phyloP scores from a whole-genome alignment of 2,113 vertebrate genomes.

The Silurus glanis region DNA sequence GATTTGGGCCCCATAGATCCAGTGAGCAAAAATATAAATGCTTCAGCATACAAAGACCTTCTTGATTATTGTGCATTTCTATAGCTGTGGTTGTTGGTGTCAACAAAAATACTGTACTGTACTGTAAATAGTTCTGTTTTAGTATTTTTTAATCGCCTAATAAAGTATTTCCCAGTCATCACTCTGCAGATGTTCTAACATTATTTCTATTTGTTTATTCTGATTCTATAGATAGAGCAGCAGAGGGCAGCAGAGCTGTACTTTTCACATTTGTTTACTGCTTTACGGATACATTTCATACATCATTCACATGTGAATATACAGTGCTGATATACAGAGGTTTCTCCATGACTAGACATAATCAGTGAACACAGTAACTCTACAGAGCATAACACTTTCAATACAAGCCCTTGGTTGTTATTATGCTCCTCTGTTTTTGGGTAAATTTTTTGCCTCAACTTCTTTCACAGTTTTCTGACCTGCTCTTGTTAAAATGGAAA shows the following conservation, averaged over 20 bases:
- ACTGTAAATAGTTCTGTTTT: too few species aligned
- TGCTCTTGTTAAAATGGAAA: background rate
- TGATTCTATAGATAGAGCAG: background rate
- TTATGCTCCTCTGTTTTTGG: background rate
- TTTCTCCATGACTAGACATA: background rate
- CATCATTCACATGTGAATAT: background rate
- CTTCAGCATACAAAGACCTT: too few species aligned
- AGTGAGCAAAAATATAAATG: too few species aligned
- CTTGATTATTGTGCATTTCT: too few species aligned
- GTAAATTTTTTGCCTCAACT: background rate
- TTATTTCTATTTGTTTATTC: background rate
- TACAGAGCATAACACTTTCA: background rate
- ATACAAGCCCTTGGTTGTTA: background rate
- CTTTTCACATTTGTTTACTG: background rate
- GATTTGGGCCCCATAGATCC: too few species aligned
- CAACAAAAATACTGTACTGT: too few species aligned
- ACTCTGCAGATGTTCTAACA: background rate
- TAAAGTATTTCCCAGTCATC: background rate
- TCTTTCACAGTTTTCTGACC: background rate
- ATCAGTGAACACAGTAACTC: background rate
- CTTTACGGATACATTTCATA: background rate
- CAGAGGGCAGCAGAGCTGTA: constrained; percentile 29
- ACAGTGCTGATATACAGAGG: background rate
- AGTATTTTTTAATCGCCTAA: background rate
- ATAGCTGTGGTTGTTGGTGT: too few species aligned